These are phyloP conservation scores for Heliocidaris erythrogramma DNA, from an alignment of 35 echinoderm and acorn worm species.

Conservation along the genomic window DNA sequence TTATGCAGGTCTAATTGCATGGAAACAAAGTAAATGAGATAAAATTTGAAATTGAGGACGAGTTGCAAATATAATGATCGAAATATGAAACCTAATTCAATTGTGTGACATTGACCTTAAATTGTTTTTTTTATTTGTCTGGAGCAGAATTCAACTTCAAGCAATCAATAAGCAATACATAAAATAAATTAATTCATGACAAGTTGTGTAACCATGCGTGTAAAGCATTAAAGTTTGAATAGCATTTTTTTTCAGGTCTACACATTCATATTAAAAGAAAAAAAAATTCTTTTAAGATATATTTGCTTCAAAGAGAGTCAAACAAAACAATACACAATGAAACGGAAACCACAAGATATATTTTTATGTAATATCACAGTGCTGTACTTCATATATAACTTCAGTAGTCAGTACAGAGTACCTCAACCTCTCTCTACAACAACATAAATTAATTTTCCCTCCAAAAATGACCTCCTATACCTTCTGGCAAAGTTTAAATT, in stretches of 20 bases:
- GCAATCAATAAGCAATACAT: neutral
- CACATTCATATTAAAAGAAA: no score
- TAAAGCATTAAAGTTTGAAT: no score
- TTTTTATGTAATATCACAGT: no score
- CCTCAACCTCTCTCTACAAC: neutral
- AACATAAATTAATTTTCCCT: neutral
- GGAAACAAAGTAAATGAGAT: neutral
- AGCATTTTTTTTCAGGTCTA: no score
- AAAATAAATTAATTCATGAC: neutral
- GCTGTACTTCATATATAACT: neutral
- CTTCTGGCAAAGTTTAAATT: neutral
- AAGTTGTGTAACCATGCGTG: no score
- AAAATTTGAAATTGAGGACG: neutral
- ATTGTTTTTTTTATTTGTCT: neutral
- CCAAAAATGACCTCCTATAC: neutral
- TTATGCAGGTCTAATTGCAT: neutral
- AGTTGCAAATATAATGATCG: neutral
- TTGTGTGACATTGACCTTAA: neutral
- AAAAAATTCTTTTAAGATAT: no score
- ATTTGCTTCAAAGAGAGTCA: no score
- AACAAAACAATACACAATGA: no score
- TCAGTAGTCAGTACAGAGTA: neutral
- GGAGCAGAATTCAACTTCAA: neutral
- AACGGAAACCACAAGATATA: no score
- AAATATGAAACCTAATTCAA: neutral